Evolutionary conservation across 2,797 vertebrate species (phyloP).

Genomic region (Enteromius treurensis): DNA sequence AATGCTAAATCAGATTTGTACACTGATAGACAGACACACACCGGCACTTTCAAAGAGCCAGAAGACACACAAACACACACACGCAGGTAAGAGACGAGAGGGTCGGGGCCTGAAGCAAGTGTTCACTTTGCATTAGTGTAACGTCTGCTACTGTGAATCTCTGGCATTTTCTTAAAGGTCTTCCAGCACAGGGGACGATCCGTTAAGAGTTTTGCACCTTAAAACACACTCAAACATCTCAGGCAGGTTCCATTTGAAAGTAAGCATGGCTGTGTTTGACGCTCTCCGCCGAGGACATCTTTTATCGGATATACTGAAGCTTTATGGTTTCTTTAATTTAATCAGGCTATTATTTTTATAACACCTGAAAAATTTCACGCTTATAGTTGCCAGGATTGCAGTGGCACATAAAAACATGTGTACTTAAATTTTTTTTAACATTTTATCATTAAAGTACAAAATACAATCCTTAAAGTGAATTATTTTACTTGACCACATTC

Average conservation of each 20-base stretch:
- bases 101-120: conserved; percentile 66
- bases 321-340: not conserved
- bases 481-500: too few relatives aligned
- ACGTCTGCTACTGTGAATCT: conserved; percentile 63
- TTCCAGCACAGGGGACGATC: conserved; percentile 58
- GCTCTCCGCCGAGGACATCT: not conserved
- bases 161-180: conserved; percentile 78
- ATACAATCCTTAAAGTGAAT: too few relatives aligned
- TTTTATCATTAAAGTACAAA: too few relatives aligned
- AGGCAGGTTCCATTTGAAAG: not conserved
- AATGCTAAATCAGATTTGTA: conserved; percentile 40
- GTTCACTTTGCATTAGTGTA: conserved; percentile 69
- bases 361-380: not conserved
- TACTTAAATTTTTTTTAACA: not conserved
- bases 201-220: not conserved
- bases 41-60: conserved; percentile 8
- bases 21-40: conserved; percentile 41
- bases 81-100: conserved; percentile 62
- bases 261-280: not conserved
- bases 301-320: not conserved
- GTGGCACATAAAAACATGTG: not conserved
- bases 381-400: not conserved
- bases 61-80: not conserved
- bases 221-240: not conserved
- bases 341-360: not conserved